These are phyloP conservation scores for Grapholita molesta DNA, from an alignment of 1,140 invertebrate species.

Conservation along the genomic window DNA sequence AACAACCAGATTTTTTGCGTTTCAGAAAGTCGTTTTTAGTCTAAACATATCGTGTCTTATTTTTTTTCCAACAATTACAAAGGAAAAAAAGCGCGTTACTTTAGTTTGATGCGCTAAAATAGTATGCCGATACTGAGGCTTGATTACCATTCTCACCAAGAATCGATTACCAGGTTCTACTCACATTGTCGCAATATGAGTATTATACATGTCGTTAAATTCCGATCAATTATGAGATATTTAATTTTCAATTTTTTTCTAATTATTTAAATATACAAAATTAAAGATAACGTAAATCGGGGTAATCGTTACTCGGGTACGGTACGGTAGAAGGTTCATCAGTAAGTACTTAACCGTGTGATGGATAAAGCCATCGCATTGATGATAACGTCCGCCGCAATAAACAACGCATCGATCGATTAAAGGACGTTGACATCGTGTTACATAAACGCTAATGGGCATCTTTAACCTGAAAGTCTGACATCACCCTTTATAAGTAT, in stretches of 20 bases:
- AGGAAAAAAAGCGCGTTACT: not conserved
- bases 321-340: not conserved
- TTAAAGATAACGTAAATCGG: not conserved
- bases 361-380: not conserved
- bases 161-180: too few species aligned
- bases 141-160: too few species aligned
- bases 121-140: too few species aligned
- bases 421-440: not conserved
- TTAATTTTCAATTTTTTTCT: too few species aligned
- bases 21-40: not conserved
- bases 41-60: too few species aligned
- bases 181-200: too few species aligned
- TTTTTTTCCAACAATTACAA: too few species aligned
- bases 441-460: not conserved
- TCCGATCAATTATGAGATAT: too few species aligned
- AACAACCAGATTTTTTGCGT: not conserved
- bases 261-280: too few species aligned
- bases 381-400: not conserved
- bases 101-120: too few species aligned
- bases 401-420: not conserved
- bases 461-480: not conserved
- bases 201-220: too few species aligned
- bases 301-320: not conserved
- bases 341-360: not conserved
- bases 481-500: too few species aligned